phyloP scores from a whole-genome alignment of 2,797 vertebrate genomes.

The Hoplostethus atlanticus region DNA sequence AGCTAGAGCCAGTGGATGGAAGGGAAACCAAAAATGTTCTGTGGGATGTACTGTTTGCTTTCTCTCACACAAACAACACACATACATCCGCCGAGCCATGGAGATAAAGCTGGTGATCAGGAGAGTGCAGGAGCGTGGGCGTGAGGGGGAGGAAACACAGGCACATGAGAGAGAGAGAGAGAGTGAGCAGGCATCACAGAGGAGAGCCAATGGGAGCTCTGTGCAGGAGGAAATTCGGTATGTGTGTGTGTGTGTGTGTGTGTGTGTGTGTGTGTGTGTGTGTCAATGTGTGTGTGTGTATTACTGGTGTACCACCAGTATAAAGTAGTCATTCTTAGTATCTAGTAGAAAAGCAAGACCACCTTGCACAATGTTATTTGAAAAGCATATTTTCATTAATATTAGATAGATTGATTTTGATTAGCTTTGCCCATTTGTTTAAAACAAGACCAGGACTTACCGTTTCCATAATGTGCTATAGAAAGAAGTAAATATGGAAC shows the following conservation, averaged over 20 bases:
- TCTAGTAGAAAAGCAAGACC: conserved; percentile 49
- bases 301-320: conserved; percentile 30
- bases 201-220: conserved; percentile 19
- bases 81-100: conserved; percentile 7
- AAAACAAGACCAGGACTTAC: conserved; percentile 8
- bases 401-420: conserved; percentile 21
- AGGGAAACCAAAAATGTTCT: conserved; percentile 3
- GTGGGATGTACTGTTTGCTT: conserved; percentile 8
- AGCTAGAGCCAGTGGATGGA: neutral
- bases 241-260: conserved; percentile 17
- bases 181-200: conserved; percentile 32
- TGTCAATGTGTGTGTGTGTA: neutral
- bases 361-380: conserved; percentile 20
- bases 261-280: conserved; percentile 12
- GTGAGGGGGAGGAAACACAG: conserved; percentile 61
- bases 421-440: neutral
- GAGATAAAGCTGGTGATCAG: conserved; percentile 50
- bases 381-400: conserved; percentile 25
- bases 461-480: conserved; percentile 17
- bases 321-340: conserved; percentile 62
- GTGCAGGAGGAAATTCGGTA: conserved; percentile 30
- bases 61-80: conserved; percentile 34
- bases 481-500: neutral
- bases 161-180: conserved; percentile 9
- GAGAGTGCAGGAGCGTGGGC: conserved; percentile 60